Evolutionary conservation across 2,888 invertebrate species (phyloP), one percentile per base, ranked within the genome.

Genomic region (Epirrita christyi): DNA sequence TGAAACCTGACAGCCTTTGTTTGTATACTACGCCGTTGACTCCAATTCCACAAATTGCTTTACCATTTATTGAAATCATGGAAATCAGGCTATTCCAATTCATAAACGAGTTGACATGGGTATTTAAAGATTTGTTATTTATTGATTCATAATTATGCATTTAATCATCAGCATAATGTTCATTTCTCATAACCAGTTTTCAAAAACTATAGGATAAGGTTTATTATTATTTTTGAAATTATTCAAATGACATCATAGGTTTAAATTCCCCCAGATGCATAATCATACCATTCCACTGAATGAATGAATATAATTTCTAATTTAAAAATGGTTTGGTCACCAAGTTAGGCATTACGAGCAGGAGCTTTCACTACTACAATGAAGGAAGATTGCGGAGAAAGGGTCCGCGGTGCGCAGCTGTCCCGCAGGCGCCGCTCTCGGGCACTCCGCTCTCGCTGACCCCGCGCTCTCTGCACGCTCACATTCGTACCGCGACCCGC

Each of bases 351-450:
- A 68, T 71, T 58, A 68, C 68, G 68, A 72, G 69, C 66, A 66
- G 66, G 64, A 80, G 88, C 87, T 88, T 88, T 89, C 88, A 85
- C 87, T 78, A 75, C 72, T 74, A 80, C 76, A 83, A 81, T 79
- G 66, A 76, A 81, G 76, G 71, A 71, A 73, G 73, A 79, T 75
- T 70, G 74, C 70, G 74, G 86, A 86, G 87, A 90, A 90, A 87
- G 88, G 88, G 90, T 87, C 83, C 75, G 76, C 67, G 80, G 74
- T 78, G 84, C 84, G 88, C 91, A 91, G 89, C 89, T 90, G 90
- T 90, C 87, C 88, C 78, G 83, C 81, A 83, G 86, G 86, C 78
- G 83, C 81, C 77, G 82, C 70, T 67, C 70, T 66, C 81, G 71
- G 81, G 83, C 77, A 83, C 81, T 83, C 81, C 86, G 85, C 86